Conservation (phyloP, 2,113 vertebrate genomes). For the Mugil cephalus region DNA sequence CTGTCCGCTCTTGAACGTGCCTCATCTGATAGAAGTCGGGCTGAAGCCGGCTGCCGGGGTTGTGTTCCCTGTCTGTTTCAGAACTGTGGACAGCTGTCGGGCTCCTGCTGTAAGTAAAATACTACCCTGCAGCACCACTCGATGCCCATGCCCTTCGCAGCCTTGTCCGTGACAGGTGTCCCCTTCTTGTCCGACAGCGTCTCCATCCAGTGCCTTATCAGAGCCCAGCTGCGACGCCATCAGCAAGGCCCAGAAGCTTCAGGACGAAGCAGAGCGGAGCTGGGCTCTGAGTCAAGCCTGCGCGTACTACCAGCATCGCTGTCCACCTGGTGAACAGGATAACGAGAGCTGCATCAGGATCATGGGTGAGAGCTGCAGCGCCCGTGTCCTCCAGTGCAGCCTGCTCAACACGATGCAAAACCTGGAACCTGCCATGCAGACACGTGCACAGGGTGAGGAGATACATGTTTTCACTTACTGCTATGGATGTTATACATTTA, state of each 20-base stretch:
- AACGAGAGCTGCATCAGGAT: constrained; percentile 81
- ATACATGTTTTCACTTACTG: not conserved
- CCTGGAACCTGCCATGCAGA: constrained; percentile 80
- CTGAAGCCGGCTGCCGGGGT: constrained; percentile 78
- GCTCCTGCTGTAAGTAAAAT: constrained; percentile 80
- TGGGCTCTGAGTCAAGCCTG: constrained; percentile 90
- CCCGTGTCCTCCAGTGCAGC: constrained; percentile 85
- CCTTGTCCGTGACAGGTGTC: not conserved
- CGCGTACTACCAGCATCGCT: constrained; percentile 86
- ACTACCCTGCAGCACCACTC: not conserved
- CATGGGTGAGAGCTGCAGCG: constrained; percentile 86
- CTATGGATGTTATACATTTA: not conserved
- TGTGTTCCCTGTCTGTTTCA: constrained; percentile 89
- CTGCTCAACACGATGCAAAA: constrained; percentile 84
- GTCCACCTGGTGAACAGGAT: constrained; percentile 68
- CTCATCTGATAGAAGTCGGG: constrained; percentile 77
- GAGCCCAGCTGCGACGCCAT: constrained; percentile 88
- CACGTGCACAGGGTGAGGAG: constrained; percentile 75
- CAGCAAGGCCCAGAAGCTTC: constrained; percentile 80
- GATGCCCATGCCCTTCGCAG: not conserved
- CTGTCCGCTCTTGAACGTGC: constrained; percentile 86
- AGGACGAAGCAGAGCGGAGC: constrained; percentile 84
- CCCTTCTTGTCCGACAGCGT: constrained; percentile 57
- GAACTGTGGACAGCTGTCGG: constrained; percentile 84
- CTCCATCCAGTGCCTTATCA: constrained; percentile 44